Conservation (phyloP, 2,888 invertebrate species). For the Brachyptera risi region DNA sequence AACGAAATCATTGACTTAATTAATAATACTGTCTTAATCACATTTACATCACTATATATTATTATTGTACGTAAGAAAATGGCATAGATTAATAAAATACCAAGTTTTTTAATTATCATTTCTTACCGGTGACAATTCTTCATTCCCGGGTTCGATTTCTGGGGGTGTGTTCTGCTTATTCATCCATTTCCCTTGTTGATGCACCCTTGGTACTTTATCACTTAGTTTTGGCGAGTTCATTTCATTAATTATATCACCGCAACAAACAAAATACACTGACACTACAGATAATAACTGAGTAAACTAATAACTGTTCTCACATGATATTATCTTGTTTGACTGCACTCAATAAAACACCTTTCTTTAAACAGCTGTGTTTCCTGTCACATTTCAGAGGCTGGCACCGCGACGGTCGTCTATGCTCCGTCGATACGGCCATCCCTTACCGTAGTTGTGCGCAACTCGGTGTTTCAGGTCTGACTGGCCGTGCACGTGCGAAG, state of each 20-base stretch:
- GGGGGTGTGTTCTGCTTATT: conserved; percentile 41
- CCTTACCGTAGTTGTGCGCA: neutral
- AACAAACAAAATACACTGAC: neutral
- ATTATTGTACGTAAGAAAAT: no score
- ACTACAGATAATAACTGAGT: neutral
- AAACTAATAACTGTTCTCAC: neutral
- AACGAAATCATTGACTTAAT: no score
- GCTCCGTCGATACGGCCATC: conserved; percentile 1
- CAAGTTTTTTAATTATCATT: no score
- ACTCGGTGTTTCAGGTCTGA: no score
- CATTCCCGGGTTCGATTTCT: conserved; percentile 49
- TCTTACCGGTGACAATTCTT: conserved; percentile 53
- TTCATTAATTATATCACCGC: neutral
- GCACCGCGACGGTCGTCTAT: conserved; percentile 10
- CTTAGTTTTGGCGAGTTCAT: conserved; percentile 36
- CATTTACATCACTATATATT: no score
- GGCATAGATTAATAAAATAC: no score
- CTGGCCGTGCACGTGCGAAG: neutral
- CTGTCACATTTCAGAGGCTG: neutral
- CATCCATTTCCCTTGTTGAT: conserved; percentile 28
- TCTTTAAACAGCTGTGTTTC: neutral
- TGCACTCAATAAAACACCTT: neutral
- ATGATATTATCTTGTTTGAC: neutral
- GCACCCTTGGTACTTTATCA: conserved; percentile 32
- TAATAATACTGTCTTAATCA: no score